Evolutionary conservation across 2,797 vertebrate genomes (phyloP).

Genomic region (Distichodus sexfasciatus): DNA sequence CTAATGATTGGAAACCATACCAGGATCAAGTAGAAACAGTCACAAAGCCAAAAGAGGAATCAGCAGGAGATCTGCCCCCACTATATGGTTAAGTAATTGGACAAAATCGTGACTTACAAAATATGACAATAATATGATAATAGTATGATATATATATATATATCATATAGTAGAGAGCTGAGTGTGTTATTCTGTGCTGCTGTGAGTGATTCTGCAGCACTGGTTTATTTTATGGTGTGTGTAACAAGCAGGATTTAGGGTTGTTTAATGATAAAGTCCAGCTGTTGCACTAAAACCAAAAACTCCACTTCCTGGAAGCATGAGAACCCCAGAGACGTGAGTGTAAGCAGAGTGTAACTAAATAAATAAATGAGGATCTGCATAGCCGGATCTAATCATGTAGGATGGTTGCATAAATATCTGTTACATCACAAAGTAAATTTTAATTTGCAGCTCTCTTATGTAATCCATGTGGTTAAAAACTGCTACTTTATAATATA

Average conservation of each 20-base stretch:
- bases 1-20: too few relatives aligned
- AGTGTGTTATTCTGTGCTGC: slow-evolving; percentile 22
- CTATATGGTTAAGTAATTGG: too few relatives aligned
- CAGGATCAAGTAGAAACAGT: too few relatives aligned
- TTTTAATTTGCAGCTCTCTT: too few relatives aligned
- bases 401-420: neutral
- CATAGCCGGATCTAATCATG: neutral
- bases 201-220: slow-evolving; percentile 30
- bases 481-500: too few relatives aligned
- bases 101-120: too few relatives aligned
- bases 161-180: neutral
- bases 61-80: too few relatives aligned
- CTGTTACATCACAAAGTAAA: neutral
- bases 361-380: neutral
- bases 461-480: too few relatives aligned
- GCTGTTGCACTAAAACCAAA: slow-evolving; percentile 13
- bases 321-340: neutral
- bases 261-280: slow-evolving; percentile 16
- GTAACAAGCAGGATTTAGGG: slow-evolving; percentile 31
- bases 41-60: too few relatives aligned
- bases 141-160: too few relatives aligned
- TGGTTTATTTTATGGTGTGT: slow-evolving; percentile 38
- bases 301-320: neutral
- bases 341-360: neutral
- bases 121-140: too few relatives aligned